Evolutionary conservation across 2,113 vertebrate species (phyloP).

Genomic region (Pavo muticus): DNA sequence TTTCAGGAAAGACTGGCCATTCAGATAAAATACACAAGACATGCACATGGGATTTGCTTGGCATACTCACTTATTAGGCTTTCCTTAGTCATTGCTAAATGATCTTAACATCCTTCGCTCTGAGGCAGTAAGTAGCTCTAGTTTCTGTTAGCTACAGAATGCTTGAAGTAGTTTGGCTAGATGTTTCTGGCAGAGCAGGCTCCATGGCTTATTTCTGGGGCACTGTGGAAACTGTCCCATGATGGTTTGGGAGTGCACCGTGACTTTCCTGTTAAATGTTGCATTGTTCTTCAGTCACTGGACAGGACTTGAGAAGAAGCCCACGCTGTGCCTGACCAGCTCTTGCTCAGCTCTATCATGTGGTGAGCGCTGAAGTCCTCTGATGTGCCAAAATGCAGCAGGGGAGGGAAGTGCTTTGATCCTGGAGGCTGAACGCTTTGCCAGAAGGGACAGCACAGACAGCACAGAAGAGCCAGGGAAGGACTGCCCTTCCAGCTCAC

Average conservation of each 20-base stretch:
- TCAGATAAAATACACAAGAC: neutral
- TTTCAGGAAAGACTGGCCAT: neutral
- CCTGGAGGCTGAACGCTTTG: neutral
- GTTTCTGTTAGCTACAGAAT: neutral
- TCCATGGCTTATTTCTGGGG: neutral
- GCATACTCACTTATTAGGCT: neutral
- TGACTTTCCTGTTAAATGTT: neutral
- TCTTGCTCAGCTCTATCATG: neutral
- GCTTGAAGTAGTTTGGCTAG: neutral
- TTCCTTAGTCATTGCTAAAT: neutral
- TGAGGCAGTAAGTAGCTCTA: neutral
- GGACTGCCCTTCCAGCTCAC: rapidly evolving
- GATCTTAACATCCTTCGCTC: rapidly evolving
- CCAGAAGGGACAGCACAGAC: neutral
- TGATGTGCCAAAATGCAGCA: neutral
- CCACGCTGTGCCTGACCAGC: rapidly evolving
- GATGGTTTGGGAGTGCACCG: neutral
- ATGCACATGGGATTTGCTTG: rapidly evolving
- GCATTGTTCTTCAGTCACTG: neutral
- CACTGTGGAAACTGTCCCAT: rapidly evolving
- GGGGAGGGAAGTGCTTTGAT: neutral
- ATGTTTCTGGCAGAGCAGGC: neutral
- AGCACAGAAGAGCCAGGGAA: neutral
- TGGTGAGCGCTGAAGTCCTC: neutral
- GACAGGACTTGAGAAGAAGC: neutral